A percentile compares a stretch with the other conserved stretches of the same genome.
Evolutionary conservation across 1,140 invertebrate species (phyloP).

Genomic region (Zaprionus ornatus): DNA sequence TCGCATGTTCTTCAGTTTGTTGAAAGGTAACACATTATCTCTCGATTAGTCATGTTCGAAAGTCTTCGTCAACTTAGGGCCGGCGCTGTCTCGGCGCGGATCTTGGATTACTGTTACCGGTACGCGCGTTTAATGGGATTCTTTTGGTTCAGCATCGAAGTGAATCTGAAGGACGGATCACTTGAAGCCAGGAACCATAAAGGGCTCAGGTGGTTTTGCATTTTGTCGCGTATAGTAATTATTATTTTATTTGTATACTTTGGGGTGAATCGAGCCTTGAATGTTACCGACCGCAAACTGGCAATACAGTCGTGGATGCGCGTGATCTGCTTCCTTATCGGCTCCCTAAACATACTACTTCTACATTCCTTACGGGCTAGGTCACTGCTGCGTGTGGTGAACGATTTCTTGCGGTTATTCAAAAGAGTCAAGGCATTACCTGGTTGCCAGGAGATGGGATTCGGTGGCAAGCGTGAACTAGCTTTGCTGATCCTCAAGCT

Average conservation of each 20-base stretch:
- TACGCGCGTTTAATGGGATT: constrained; percentile 32
- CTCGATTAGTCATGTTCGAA: constrained; percentile 45
- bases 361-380: constrained; percentile 51
- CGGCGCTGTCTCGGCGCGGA: constrained; percentile 9
- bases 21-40: constrained; percentile 3
- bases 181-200: constrained; percentile 25
- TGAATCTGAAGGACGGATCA: constrained; percentile 20
- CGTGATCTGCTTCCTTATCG: constrained; percentile 15
- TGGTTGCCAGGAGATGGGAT: constrained; percentile 13
- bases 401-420: constrained; percentile 56
- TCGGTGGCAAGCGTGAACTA: constrained; percentile 59
- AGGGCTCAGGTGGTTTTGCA: constrained; percentile 51
- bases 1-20: not conserved
- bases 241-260: constrained; percentile 18
- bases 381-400: constrained; percentile 49
- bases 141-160: constrained; percentile 34
- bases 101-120: constrained; percentile 8
- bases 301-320: constrained; percentile 21
- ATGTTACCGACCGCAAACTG: not conserved
- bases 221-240: constrained; percentile 24
- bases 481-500: constrained; percentile 48
- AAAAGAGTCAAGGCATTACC: constrained; percentile 40
- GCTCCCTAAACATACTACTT: constrained; percentile 30
- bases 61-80: not conserved
- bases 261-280: constrained; percentile 14